Evolutionary conservation across 2,888 invertebrate genomes (phyloP), one percentile per base, ranked within the genome.

Genomic region (Sinelater perroti): DNA sequence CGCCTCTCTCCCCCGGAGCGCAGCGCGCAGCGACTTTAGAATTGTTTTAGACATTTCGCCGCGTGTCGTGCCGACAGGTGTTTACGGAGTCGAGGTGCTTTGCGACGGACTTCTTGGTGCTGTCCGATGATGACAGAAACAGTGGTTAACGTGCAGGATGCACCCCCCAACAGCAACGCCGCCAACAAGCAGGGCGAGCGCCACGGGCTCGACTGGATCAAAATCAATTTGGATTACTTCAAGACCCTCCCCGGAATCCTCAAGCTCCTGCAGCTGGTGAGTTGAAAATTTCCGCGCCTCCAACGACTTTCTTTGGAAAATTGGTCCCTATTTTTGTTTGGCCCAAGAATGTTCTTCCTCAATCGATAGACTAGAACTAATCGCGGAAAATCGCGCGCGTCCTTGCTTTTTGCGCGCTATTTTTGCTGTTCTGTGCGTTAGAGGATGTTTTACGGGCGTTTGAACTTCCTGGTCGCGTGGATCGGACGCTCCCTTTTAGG

Each of bases 211-310:
- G 82, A 85, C 65, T 89, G 89, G 86, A 83, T 92, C 71, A 86
- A 85, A 79, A 80, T 91, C 72, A 91, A 94, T 80, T 71, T 87
- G 67, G 85, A 86, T 72, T 93, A 95, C 78, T 93, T 91, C 80
- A 87, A 83, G 79, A 89, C 90, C 36, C 81, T 88, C 71, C 91
- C 93, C 51, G 94, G 94, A 67, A 81, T 92, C 70, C 74, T 93
- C 65, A 94, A 94, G 83, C 78, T 94, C 62, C 81, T 87, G 13
- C 85, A 94, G 82, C 79, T 93, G 83, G 94, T 94, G 80, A 89
- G 91, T 80, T n/a, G n/a, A n/a, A n/a, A n/a, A 44, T 21, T 40
- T 28, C 16, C 35, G 10, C 16, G 16, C 3, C 16, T n/a, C 17
- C 8, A 16, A 35, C 35, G 35, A 16, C 18, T 18, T 18, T 18